Percentiles rank a stretch among this genome's conserved stretches.
Evolutionary conservation across 2,888 invertebrate species (phyloP).

Genomic region (Drosophila siamana): DNA sequence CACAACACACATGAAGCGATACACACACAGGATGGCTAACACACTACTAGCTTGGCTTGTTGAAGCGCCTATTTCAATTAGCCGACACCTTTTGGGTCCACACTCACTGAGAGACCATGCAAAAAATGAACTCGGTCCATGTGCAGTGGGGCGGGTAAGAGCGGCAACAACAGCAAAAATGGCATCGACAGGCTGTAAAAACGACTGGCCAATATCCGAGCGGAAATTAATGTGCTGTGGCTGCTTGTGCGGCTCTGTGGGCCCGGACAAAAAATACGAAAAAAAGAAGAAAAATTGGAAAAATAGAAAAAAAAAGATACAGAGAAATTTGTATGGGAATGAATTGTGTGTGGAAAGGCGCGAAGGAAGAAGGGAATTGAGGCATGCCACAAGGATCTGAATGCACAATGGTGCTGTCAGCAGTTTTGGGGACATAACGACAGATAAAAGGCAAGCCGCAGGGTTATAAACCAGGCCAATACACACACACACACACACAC

Average conservation of each 20-base stretch:
- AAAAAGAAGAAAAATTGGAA: constrained; percentile 6
- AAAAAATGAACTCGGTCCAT: constrained; percentile 38
- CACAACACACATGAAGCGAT: neutral
- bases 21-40: constrained; percentile 4
- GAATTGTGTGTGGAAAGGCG: neutral
- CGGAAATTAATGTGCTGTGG: constrained; percentile 80
- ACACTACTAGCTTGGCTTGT: constrained; percentile 18
- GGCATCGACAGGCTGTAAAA: constrained; percentile 51
- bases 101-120: constrained; percentile 14
- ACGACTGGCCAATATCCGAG: constrained; percentile 73
- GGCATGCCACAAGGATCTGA: constrained; percentile 39
- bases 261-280: constrained; percentile 26
- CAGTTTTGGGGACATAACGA: constrained; percentile 58
- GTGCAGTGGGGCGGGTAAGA: constrained; percentile 9
- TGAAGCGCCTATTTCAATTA: constrained; percentile 67
- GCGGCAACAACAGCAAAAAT: constrained; percentile 11
- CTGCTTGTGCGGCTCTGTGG: constrained; percentile 22
- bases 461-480: constrained; percentile 48
- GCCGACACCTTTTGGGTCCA: constrained; percentile 57
- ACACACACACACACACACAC: neutral
- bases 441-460: constrained; percentile 64
- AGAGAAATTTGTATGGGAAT: constrained; percentile 24
- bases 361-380: neutral
- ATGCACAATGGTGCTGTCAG: constrained; percentile 65
- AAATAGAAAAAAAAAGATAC: constrained; percentile 38